Percentiles rank a stretch among this genome's conserved stretches.
Evolutionary conservation across 2,888 invertebrate genomes (phyloP).

Genomic region (Hoplodrina blanda): DNA sequence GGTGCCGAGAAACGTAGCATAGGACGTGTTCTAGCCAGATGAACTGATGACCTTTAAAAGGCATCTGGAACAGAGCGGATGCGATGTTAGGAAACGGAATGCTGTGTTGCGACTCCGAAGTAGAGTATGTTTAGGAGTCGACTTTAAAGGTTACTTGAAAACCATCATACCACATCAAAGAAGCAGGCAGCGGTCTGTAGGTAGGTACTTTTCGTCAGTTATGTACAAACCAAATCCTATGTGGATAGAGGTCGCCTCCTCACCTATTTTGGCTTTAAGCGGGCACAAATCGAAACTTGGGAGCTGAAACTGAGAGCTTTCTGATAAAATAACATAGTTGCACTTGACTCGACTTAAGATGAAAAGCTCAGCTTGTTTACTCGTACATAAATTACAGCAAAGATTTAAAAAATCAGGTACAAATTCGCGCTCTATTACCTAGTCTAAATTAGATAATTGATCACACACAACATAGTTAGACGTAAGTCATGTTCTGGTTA

Average conservation of each 20-base stretch:
- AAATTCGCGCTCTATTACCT: not conserved
- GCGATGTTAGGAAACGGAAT: conserved; percentile 30
- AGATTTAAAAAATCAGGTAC: not conserved
- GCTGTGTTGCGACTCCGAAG: not conserved
- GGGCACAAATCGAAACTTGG: too few relatives aligned
- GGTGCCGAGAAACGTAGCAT: not conserved
- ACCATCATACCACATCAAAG: not conserved
- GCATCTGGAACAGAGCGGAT: conserved; percentile 35
- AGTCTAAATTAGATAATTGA: conserved; percentile 29
- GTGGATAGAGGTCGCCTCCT: too few relatives aligned
- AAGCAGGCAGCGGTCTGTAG: not conserved
- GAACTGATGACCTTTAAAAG: conserved; percentile 32
- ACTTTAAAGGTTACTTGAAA: not conserved
- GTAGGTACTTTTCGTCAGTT: not conserved
- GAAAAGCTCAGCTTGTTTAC: not conserved
- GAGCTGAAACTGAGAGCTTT: too few relatives aligned
- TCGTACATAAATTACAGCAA: not conserved
- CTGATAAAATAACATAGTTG: too few relatives aligned
- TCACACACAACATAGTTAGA: conserved; percentile 8
- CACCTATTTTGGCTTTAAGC: too few relatives aligned
- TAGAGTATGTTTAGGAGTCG: too few relatives aligned
- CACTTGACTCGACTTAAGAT: not conserved
- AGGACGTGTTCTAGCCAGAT: conserved; percentile 16
- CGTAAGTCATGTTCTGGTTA: conserved; percentile 24
- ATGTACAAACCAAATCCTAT: not conserved